phyloP scores from a whole-genome alignment of 2,113 vertebrate genomes.

The Procavia capensis region DNA sequence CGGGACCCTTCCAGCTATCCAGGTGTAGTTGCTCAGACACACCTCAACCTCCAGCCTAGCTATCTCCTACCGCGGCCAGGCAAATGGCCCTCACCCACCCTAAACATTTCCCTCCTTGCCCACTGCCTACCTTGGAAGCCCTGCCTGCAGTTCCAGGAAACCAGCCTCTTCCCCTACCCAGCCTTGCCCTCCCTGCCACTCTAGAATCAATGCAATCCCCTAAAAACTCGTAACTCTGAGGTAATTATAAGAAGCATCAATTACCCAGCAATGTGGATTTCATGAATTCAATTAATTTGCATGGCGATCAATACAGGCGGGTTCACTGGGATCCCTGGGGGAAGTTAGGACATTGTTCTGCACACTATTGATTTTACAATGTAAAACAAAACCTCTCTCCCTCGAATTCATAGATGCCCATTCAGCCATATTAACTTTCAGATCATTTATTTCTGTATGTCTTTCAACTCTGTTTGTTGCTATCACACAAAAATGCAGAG shows the following conservation, averaged over 20 bases:
- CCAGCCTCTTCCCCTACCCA: constrained; percentile 1
- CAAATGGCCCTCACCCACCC: background rate
- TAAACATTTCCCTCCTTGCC: background rate
- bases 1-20: background rate
- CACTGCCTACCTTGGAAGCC: background rate
- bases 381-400: constrained; percentile 86
- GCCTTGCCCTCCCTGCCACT: background rate
- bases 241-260: constrained; percentile 90
- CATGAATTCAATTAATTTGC: constrained; percentile 90
- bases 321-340: constrained; percentile 82
- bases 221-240: constrained; percentile 88
- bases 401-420: constrained; percentile 87
- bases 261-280: constrained; percentile 86
- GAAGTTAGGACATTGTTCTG: constrained; percentile 88
- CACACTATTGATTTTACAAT: constrained; percentile 87
- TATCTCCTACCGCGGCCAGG: background rate
- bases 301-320: constrained; percentile 86
- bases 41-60: background rate
- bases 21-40: background rate
- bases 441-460: constrained; percentile 90
- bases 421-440: constrained; percentile 91
- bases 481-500: constrained; percentile 89
- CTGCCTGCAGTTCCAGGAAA: constrained; percentile 47
- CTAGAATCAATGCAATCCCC: constrained; percentile 86
- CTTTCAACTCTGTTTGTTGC: constrained; percentile 91